Base-by-base conservation (phyloP, 2,888 invertebrate species). In the Lasioglossum zephyrum region DNA sequence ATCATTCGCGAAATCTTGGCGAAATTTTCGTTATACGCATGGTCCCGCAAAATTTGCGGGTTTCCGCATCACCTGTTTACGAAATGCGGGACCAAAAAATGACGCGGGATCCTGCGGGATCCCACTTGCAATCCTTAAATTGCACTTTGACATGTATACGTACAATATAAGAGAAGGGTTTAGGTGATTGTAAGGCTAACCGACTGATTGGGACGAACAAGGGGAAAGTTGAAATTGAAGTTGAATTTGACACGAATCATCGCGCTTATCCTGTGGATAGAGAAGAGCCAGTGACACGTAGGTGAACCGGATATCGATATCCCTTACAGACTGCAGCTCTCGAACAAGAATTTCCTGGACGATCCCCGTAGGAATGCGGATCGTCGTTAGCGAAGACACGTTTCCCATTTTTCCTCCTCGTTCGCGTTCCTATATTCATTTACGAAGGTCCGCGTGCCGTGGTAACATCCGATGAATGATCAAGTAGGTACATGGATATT, bases 341-440 rank as follows among this genome's bases (percentile, higher is more conserved):
- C 66, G 76, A 89, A 86, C 81, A 88, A 83, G 91, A 91, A 90
- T 91, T 91, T 91, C 91, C 89, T 84, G 86, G 82, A 80, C 86
- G 87, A 90, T 87, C 90, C 88, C 91, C 80, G 75, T 85, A 91
- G 85, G 91, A 91, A 91, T 91, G 91, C 85, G 86, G 91, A 90
- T 88, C 86, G 87, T 91, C 88, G 86, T 91, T 90, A 91, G 89
- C 90, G 90, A 88, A 88, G 91, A 88, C 88, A 89, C 89, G 91
- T 85, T 87, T 81, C 85, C 83, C 78, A 69, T 83, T 83, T 89
- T 90, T 69, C 53, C 53, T 77, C 73, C 69, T 47, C 70, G 72
- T 79, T 82, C 79, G 82, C 82, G 87, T 84, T 81, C 86, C 79
- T 79, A 66, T 82, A 81, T 80, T 88, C 90, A 82, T 90, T 88